Percentiles rank a stretch among this genome's conserved stretches.
These are phyloP conservation scores for Petrolisthes manimaculis DNA, from an alignment of 2,888 invertebrate species.

Conservation along the genomic window DNA sequence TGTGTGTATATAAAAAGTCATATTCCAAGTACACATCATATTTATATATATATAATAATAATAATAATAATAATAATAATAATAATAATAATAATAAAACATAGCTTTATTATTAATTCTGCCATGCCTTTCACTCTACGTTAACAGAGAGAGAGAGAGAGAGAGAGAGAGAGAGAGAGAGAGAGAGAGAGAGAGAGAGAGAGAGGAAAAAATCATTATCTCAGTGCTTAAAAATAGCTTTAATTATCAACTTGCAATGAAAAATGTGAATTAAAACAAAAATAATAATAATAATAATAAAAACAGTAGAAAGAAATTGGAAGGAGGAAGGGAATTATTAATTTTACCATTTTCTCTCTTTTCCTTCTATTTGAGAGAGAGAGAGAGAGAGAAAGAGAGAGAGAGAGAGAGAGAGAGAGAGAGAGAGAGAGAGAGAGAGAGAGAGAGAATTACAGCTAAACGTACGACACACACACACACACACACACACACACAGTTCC, in stretches of 20 bases:
- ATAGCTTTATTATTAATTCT: no score
- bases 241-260: not conserved
- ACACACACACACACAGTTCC: not conserved
- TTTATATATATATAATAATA: no score
- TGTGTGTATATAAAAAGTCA: no score
- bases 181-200: conserved; percentile 18
- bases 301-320: not conserved
- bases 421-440: not conserved
- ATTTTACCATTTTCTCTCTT: not conserved
- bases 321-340: not conserved
- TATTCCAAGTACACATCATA: no score
- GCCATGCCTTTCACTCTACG: no score
- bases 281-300: not conserved
- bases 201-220: not conserved
- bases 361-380: not conserved
- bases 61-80: no score
- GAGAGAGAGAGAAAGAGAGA: not conserved
- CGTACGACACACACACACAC: not conserved
- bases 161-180: conserved; percentile 18
- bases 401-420: not conserved
- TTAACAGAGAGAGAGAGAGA: not conserved
- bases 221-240: not conserved
- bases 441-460: not conserved
- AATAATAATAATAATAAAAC: no score
- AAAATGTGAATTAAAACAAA: not conserved